Percentiles rank a stretch among this genome's conserved stretches.
Conservation (phyloP, 2,113 vertebrate species). For the Orthochromis indermauri region DNA sequence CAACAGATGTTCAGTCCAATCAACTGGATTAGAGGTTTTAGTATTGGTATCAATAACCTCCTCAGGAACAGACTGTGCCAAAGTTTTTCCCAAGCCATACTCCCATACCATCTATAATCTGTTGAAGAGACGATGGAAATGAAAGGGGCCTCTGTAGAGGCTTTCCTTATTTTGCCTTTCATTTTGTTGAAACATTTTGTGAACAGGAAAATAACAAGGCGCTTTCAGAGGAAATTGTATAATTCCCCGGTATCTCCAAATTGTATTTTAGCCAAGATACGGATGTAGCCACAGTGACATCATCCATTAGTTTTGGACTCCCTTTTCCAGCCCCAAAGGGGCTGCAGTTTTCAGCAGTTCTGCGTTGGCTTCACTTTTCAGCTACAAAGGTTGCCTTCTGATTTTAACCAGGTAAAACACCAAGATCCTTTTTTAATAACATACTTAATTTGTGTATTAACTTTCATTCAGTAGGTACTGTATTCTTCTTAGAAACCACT, state of each 20-base stretch:
- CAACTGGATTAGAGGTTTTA: conserved; percentile 39
- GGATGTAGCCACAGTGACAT: not conserved
- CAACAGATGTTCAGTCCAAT: conserved; percentile 47
- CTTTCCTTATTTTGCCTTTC: not conserved
- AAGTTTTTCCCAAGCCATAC: not conserved
- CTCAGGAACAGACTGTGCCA: conserved; percentile 16
- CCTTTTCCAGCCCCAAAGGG: not conserved
- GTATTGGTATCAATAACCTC: conserved; percentile 42
- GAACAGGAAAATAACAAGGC: not conserved
- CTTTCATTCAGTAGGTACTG: not conserved
- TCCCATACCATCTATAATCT: conserved; percentile 7
- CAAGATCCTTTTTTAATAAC: not conserved
- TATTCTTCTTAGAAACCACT: not conserved
- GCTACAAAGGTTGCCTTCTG: not conserved
- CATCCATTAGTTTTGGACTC: not conserved
- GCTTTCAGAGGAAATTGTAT: not conserved
- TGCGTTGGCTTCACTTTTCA: not conserved
- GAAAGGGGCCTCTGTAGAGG: not conserved
- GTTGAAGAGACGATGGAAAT: not conserved
- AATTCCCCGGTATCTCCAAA: not conserved
- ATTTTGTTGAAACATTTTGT: not conserved
- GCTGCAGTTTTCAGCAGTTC: not conserved
- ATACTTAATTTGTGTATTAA: not conserved
- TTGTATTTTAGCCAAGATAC: not conserved
- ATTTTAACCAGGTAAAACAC: not conserved